Evolutionary conservation across 53 echinoderm and acorn worm species (phyloP), one percentile per base, ranked within the genome.

Genomic region (Apostichopus leukothele): DNA sequence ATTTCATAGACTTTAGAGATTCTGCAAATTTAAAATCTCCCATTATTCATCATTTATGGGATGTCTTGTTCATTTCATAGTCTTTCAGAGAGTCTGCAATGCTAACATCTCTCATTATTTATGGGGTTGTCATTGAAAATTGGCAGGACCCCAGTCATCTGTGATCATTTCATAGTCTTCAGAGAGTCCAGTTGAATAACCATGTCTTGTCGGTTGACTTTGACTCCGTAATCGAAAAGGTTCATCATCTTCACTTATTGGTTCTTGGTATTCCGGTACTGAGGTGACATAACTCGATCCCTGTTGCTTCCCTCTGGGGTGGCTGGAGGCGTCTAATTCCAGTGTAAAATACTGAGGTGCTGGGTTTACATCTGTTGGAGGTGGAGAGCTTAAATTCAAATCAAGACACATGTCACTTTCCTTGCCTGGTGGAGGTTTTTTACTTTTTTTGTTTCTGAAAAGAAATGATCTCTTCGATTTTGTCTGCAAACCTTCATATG

Each of bases 271-370:
- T 16, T 76, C 77, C 16, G 77, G 52, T 76, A 76, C 50, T 12
- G 77, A 76, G 11, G 5, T 51, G 77, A 9, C 25, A 39, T 6
- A 3, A 21, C 16, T 76, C 4, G 50, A 39, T 7, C 11, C 26
- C 13, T 52, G 50, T 51, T 76, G 11, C 18, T n/a, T 52, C 23
- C 10, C 77, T 19, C 21, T 16, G 3, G 23, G 13, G 10, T 75
- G 23, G 6, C 18, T 16, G 12, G 13, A 7, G 23, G 9, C 1
- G 26, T 39, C 66, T 26, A 22, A 26, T n/a, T 85, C 89, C 61
- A 77, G 19, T 8, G 77, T 79, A 18, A 77, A 78, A 60, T 89
- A 89, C 50, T 52, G 53, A 74, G 88, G 88, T 22, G 19, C 12
- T 60, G 16, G 51, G 19, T 52, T 75, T 8, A 19, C 75, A 18